Evolutionary conservation across 2,113 vertebrate genomes (phyloP).

Genomic region (Leiothrix lutea): DNA sequence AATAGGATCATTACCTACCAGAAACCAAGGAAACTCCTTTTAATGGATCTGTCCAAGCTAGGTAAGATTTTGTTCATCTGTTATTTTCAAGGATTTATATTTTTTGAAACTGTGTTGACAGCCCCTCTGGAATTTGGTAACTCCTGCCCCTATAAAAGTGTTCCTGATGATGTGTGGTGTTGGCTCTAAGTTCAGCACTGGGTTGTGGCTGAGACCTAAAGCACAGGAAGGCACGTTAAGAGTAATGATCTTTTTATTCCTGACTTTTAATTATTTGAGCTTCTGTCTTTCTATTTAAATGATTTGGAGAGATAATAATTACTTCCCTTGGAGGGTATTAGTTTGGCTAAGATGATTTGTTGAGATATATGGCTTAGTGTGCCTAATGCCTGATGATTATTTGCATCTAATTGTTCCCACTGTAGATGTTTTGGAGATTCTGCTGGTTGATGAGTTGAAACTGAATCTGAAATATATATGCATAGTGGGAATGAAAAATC

Average conservation of each 20-base stretch:
- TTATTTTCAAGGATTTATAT: not conserved
- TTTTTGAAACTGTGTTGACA: not conserved
- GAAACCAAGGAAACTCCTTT: not conserved
- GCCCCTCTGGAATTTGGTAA: not conserved
- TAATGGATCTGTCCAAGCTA: not conserved
- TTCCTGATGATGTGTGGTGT: rapidly evolving
- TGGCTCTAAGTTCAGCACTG: not conserved
- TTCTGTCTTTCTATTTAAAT: not conserved
- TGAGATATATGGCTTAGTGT: not conserved
- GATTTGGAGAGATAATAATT: not conserved
- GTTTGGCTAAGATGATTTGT: not conserved
- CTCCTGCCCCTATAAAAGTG: not conserved
- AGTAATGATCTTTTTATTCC: not conserved
- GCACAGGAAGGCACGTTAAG: not conserved
- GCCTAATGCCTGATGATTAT: not conserved
- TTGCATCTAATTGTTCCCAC: not conserved
- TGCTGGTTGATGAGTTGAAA: not conserved
- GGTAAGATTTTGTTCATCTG: not conserved
- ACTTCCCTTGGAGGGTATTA: not conserved
- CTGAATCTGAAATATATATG: not conserved
- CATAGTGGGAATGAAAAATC: not conserved
- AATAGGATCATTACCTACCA: rapidly evolving
- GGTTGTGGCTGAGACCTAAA: not conserved
- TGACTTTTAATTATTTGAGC: not conserved
- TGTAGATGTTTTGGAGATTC: not conserved